Percentiles rank a stretch among this genome's conserved stretches.
Evolutionary conservation across 2,797 vertebrate genomes (phyloP).

Genomic region (Oreochromis mossambicus): DNA sequence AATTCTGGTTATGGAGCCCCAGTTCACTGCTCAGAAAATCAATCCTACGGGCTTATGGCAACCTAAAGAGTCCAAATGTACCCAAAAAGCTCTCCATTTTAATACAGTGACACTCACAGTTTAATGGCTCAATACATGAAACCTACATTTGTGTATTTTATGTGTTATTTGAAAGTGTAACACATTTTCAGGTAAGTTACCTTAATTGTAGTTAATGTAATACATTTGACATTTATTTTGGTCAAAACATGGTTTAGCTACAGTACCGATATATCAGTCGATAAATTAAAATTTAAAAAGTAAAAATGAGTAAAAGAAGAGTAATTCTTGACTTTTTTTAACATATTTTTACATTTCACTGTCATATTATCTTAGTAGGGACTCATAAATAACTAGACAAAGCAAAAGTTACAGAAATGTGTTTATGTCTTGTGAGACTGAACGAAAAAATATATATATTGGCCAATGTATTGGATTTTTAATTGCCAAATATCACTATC

Average conservation of each 20-base stretch:
- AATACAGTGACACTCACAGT: not conserved
- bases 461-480: not conserved
- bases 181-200: not conserved
- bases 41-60: not conserved
- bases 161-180: not conserved
- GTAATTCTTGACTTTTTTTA: not conserved
- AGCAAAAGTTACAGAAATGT: not conserved
- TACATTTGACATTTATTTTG: not conserved
- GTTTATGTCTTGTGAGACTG: not conserved
- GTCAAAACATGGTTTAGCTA: not conserved
- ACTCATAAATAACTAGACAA: not conserved
- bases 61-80: not conserved
- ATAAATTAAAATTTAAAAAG: not conserved
- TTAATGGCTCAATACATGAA: not conserved
- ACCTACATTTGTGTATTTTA: not conserved
- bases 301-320: not conserved
- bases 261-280: not conserved
- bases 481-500: not conserved
- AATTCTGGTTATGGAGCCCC: not conserved
- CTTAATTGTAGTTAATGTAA: not conserved
- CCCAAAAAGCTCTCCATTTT: not conserved
- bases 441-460: rapidly evolving
- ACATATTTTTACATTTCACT: not conserved
- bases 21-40: not conserved
- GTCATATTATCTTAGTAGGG: not conserved